Evolutionary conservation across 2,797 vertebrate genomes (phyloP).

Genomic region (Neopelma chrysocephalum): DNA sequence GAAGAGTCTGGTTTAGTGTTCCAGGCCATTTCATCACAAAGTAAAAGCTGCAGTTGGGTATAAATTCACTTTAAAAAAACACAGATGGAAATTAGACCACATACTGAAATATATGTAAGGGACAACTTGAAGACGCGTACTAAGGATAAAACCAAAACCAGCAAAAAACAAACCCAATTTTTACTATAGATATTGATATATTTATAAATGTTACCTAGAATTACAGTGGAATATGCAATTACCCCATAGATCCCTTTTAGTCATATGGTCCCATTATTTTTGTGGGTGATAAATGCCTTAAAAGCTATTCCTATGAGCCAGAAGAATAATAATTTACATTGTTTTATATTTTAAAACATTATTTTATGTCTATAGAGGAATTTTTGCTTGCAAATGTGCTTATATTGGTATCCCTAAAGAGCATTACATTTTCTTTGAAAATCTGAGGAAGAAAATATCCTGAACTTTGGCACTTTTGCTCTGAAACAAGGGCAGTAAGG

Average conservation of each 20-base stretch:
- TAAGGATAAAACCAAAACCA: background rate
- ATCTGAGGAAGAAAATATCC: background rate
- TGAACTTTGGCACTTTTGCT: background rate
- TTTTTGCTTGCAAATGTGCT: background rate
- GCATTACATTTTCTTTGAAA: background rate
- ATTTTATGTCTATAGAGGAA: background rate
- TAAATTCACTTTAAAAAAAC: background rate
- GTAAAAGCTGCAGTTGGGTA: background rate
- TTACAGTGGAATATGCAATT: background rate
- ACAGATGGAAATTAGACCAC: background rate
- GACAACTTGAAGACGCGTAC: background rate
- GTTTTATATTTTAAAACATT: background rate
- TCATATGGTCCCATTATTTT: background rate
- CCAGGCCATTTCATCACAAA: background rate
- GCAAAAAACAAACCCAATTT: rapidly evolving
- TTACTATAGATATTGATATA: background rate
- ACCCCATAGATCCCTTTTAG: background rate
- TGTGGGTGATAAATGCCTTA: background rate
- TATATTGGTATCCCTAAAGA: background rate
- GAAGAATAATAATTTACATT: background rate
- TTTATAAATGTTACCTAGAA: background rate
- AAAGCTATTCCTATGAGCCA: background rate
- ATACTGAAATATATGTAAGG: background rate
- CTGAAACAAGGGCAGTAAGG: background rate
- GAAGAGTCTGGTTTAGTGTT: background rate